A percentile compares a stretch with the other conserved stretches of the same genome.
Conservation (phyloP, 2,888 invertebrate species). For the Pyrocoelia pectoralis region DNA sequence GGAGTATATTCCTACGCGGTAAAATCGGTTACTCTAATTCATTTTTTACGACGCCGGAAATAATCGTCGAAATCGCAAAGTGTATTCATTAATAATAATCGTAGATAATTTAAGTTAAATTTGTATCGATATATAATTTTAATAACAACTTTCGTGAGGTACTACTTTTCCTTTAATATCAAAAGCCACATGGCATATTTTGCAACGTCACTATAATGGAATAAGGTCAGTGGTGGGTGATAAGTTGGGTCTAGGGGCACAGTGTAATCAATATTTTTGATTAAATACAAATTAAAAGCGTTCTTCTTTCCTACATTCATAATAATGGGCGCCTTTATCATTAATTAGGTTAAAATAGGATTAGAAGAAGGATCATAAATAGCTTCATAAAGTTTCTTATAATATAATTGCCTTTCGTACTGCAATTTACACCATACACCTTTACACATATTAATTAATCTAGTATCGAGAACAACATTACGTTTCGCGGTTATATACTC, state of each 20-base stretch:
- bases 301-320: no score
- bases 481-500: slow-evolving; percentile 63
- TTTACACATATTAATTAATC: slow-evolving; percentile 81
- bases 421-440: slow-evolving; percentile 87
- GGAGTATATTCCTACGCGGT: slow-evolving; percentile 37
- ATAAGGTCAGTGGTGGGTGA: slow-evolving; percentile 7
- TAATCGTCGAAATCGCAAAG: not conserved
- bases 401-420: slow-evolving; percentile 61
- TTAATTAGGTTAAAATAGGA: no score
- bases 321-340: no score
- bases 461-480: slow-evolving; percentile 63
- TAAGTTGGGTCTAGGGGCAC: not conserved
- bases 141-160: no score
- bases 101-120: not conserved
- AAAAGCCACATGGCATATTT: slow-evolving; percentile 17
- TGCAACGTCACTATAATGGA: slow-evolving; percentile 13
- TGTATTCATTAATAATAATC: not conserved
- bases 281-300: no score
- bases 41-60: not conserved
- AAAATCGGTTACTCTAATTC: not conserved
- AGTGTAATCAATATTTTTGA: not conserved
- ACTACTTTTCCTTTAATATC: slow-evolving; percentile 8
- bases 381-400: slow-evolving; percentile 30
- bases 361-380: not conserved
- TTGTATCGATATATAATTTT: no score